phyloP scores from a whole-genome alignment of 2,113 vertebrate species.

The Tauraco erythrolophus region DNA sequence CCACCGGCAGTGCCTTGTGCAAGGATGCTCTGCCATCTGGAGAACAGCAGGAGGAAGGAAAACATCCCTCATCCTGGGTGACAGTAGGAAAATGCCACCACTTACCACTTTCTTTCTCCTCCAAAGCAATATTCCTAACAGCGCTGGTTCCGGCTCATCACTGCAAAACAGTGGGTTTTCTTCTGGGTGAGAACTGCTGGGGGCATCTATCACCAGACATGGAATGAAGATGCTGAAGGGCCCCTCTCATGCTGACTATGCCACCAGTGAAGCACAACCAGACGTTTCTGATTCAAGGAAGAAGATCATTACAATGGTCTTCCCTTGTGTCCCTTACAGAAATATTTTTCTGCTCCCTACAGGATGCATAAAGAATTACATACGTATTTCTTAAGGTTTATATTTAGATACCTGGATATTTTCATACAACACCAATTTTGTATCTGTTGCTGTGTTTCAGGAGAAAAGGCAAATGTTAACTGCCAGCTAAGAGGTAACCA shows the following conservation, averaged over 20 bases:
- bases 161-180: background rate
- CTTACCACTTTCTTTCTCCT: background rate
- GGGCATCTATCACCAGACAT: background rate
- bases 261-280: background rate
- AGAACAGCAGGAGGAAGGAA: background rate
- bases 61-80: background rate
- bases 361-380: slow-evolving; percentile 23
- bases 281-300: background rate
- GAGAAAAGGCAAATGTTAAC: background rate
- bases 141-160: background rate
- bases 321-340: background rate
- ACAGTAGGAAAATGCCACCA: background rate
- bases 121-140: background rate
- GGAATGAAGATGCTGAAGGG: background rate
- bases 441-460: background rate
- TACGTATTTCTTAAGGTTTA: background rate
- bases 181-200: background rate
- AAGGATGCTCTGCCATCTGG: background rate
- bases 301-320: background rate
- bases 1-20: background rate
- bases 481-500: background rate
- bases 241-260: background rate
- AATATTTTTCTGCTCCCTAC: slow-evolving; percentile 33
- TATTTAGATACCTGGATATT: background rate
- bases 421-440: background rate